Evolutionary conservation across 2,797 vertebrate genomes (phyloP), one percentile per base, ranked within the genome.

Genomic region (Cossypha caffra): DNA sequence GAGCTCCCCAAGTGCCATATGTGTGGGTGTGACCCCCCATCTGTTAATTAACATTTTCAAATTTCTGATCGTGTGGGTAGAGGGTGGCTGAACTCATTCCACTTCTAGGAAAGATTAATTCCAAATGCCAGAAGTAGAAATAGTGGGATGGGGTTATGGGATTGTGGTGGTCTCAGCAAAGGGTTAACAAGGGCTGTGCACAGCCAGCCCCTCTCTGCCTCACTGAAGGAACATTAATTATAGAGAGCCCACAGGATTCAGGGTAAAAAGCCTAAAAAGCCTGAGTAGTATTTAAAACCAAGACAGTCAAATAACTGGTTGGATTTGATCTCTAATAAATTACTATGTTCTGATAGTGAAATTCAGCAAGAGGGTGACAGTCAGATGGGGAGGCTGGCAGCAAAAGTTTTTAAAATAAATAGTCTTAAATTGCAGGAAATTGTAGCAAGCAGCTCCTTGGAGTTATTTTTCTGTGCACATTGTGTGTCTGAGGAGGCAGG

Each of bases 301-400:
- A 91, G 97, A 97, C 96, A 94, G 94, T 95, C 94, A 96, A 97
- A 97, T 97, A 97, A 97, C 73, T 0, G 9, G 96, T 96, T 97
- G 81, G 86, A 74, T 90, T 74, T 92, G 94, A 95, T 95, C 88
- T 90, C 90, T 96, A 97, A 97, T 96, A 97, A 97, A 97, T 97
- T 97, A 92, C 96, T 80, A 3, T 51, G 81, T 83, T 95, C 89
- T 68, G 92, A 59, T 90, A 92, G 74, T 71, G 93, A 94, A 95
- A 96, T 96, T 84, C 94, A 92, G 84, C 38, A 14, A 71, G 92
- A 88, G 73, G 68, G 86, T 96, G 95, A 93, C 93, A 95, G 76
- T 96, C 91, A 73, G 79, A 88, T 78, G 77, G 83, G 81, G 80
- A 79, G 88, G 58, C 8, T 97, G 94, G 92, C 96, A 96, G 94